Percentiles rank a stretch among this genome's conserved stretches.
Conservation (phyloP, 2,797 vertebrate genomes). For the Sebastes alutus region DNA sequence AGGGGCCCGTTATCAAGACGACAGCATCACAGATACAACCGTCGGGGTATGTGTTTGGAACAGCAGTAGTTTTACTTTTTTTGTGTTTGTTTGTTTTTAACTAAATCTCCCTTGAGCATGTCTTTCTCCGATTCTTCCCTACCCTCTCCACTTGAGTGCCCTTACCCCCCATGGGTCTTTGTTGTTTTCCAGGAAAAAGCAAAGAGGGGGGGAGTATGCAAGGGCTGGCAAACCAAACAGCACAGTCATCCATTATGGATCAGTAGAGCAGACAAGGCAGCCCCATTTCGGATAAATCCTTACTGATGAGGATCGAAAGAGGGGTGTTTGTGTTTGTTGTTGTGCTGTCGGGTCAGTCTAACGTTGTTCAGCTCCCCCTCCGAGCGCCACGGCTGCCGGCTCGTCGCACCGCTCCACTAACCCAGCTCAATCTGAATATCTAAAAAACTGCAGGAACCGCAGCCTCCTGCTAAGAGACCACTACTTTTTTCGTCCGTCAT, state of each 20-base stretch:
- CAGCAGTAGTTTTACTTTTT: not conserved
- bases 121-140: slow-evolving; percentile 25
- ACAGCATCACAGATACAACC: slow-evolving; percentile 66
- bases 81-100: not conserved
- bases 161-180: slow-evolving; percentile 21
- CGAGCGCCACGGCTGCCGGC: not conserved
- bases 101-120: slow-evolving; percentile 14
- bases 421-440: slow-evolving; percentile 40
- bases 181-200: slow-evolving; percentile 49
- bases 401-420: slow-evolving; percentile 14
- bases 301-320: slow-evolving; percentile 46
- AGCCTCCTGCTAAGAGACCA: slow-evolving; percentile 34
- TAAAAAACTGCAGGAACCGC: slow-evolving; percentile 27
- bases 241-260: slow-evolving; percentile 68
- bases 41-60: slow-evolving; percentile 66
- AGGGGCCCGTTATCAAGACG: slow-evolving; percentile 73
- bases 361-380: slow-evolving; percentile 35
- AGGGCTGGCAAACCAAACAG: slow-evolving; percentile 42
- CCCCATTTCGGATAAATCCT: slow-evolving; percentile 27
- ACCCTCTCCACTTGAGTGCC: slow-evolving; percentile 23
- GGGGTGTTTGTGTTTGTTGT: slow-evolving; percentile 45
- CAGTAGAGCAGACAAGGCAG: slow-evolving; percentile 46
- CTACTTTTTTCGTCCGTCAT: slow-evolving; percentile 22
- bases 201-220: slow-evolving; percentile 4
- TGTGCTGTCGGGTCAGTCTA: slow-evolving; percentile 35